Evolutionary conservation across 2,888 invertebrate genomes (phyloP).

Genomic region (Spialia ferax): DNA sequence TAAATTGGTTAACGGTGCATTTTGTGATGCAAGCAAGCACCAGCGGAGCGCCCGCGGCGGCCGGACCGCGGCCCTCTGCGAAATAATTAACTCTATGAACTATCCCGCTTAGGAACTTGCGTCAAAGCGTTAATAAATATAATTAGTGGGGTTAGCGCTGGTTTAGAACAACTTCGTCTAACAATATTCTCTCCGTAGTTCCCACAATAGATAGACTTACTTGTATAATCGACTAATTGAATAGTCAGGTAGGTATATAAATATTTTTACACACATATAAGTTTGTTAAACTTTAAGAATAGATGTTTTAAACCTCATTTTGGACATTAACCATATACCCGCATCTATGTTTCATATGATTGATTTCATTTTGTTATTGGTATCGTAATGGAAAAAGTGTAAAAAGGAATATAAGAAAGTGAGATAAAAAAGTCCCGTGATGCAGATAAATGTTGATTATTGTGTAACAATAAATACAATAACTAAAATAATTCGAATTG

Average conservation of each 20-base stretch:
- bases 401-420: no score
- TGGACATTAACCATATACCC: no score
- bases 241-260: slow-evolving; percentile 9
- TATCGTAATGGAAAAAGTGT: no score
- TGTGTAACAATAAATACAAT: no score
- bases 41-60: slow-evolving; percentile 63
- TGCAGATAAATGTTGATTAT: no score
- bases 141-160: slow-evolving; percentile 54
- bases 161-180: slow-evolving; percentile 45
- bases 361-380: no score
- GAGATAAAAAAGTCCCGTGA: no score
- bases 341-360: no score
- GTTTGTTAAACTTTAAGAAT: no score
- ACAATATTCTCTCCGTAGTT: slow-evolving; percentile 17
- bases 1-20: slow-evolving; percentile 79
- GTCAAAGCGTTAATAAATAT: slow-evolving; percentile 73
- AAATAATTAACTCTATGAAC: slow-evolving; percentile 83
- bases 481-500: no score
- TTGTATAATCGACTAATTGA: background rate
- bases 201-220: background rate
- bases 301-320: no score
- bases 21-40: slow-evolving; percentile 59
- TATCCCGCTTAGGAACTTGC: slow-evolving; percentile 74
- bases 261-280: no score
- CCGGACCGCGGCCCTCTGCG: slow-evolving; percentile 60